Percentiles rank a stretch among this genome's conserved stretches.
Conservation (phyloP, 2,797 vertebrate genomes). For the Trachops cirrhosus region DNA sequence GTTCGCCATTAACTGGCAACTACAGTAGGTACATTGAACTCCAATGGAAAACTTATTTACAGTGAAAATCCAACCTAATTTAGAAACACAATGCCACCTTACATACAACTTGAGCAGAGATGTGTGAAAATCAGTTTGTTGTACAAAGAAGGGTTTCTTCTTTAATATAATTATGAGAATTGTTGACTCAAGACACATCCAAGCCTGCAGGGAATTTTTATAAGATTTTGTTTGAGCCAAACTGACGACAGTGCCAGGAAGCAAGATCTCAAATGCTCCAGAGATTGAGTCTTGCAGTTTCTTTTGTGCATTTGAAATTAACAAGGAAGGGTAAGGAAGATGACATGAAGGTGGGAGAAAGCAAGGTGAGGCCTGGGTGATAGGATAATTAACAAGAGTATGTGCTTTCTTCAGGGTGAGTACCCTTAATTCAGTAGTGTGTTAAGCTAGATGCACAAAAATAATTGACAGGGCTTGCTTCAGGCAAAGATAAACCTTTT, state of each 20-base stretch:
- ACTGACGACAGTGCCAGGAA: neutral
- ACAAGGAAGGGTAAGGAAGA: neutral
- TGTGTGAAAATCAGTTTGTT: neutral
- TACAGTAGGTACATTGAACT: neutral
- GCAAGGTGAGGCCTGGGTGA: neutral
- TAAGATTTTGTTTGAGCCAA: neutral
- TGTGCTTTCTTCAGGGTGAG: neutral
- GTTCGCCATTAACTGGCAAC: neutral
- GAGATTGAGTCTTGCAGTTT: neutral
- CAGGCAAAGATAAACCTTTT: neutral
- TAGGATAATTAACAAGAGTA: neutral
- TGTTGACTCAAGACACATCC: neutral
- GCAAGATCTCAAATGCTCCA: neutral
- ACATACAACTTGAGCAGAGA: neutral
- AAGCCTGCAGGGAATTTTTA: neutral
- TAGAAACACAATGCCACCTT: neutral
- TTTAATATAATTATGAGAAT: neutral
- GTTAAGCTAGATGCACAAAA: neutral
- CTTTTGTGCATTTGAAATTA: neutral
- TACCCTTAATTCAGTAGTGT: neutral
- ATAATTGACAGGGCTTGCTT: neutral
- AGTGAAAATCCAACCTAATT: neutral
- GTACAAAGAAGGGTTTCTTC: neutral
- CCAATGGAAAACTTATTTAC: neutral
- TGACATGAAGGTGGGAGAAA: neutral